Conservation (phyloP, 2,888 invertebrate genomes). For the Platycnemis pennipes region DNA sequence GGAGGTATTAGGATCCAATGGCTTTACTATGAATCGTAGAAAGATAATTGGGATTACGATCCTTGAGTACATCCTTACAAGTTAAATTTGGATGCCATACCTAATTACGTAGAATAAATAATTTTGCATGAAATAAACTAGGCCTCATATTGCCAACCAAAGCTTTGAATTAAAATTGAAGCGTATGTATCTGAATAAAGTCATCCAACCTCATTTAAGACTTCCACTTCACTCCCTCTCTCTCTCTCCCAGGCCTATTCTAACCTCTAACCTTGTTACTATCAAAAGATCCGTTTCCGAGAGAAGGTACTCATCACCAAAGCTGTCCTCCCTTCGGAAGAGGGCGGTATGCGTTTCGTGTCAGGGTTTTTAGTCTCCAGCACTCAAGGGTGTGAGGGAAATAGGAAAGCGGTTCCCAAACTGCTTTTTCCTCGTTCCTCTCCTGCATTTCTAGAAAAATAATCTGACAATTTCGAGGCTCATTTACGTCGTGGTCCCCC, state of each 20-base stretch:
- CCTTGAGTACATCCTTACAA: too few species aligned
- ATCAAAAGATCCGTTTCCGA: not conserved
- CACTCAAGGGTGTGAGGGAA: not conserved
- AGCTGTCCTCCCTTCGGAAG: not conserved
- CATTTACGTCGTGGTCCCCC: slow-evolving; percentile 24
- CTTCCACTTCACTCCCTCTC: not conserved
- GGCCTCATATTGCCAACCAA: too few species aligned
- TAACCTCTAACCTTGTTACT: not conserved
- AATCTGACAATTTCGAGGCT: slow-evolving; percentile 60
- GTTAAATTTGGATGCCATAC: too few species aligned
- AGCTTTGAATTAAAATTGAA: too few species aligned
- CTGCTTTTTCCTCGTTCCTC: not conserved
- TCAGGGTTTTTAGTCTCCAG: not conserved
- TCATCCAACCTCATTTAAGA: too few species aligned
- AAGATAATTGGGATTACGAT: too few species aligned
- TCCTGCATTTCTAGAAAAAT: slow-evolving; percentile 33
- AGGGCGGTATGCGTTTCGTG: not conserved
- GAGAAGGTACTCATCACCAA: not conserved
- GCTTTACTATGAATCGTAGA: too few species aligned
- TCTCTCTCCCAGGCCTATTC: not conserved
- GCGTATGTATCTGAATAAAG: too few species aligned
- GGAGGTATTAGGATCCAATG: too few species aligned
- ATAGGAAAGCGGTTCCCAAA: not conserved
- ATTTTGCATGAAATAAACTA: too few species aligned
- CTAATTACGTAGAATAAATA: too few species aligned